These are phyloP conservation scores for Pyrrhia umbra DNA, from an alignment of 2,888 invertebrate genomes.

Conservation along the genomic window DNA sequence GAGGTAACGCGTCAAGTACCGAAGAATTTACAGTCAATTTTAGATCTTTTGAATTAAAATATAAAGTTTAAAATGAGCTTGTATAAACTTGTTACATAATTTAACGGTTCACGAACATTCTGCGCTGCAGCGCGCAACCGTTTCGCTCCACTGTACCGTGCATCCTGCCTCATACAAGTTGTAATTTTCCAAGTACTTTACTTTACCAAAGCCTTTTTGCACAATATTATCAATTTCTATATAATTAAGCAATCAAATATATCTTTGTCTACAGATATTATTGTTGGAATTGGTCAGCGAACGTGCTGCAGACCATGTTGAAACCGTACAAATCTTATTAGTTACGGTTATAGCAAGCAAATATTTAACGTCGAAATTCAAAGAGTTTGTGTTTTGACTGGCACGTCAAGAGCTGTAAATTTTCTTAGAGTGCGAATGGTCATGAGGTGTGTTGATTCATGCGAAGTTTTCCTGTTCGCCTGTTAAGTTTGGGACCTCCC, in stretches of 20 bases:
- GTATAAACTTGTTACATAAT: conserved; percentile 46
- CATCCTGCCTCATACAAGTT: conserved; percentile 85
- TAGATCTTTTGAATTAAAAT: conserved; percentile 7
- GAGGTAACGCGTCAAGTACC: conserved; percentile 60
- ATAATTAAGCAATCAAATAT: conserved; percentile 33
- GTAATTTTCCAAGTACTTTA: conserved; percentile 81
- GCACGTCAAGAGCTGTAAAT: conserved; percentile 57
- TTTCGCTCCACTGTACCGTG: conserved; percentile 88
- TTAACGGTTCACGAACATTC: conserved; percentile 73
- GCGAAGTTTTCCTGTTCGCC: conserved; percentile 67
- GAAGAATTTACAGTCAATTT: conserved; percentile 28
- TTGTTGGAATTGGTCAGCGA: conserved; percentile 11
- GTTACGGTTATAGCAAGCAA: conserved; percentile 64
- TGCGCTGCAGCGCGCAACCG: conserved; percentile 85
- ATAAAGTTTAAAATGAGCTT: conserved; percentile 59
- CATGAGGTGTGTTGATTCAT: conserved; percentile 34
- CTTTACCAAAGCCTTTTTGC: conserved; percentile 66
- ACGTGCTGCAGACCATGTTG: conserved; percentile 18
- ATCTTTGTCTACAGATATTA: neutral
- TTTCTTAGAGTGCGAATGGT: conserved; percentile 48
- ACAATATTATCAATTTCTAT: conserved; percentile 40
- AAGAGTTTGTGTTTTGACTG: conserved; percentile 65
- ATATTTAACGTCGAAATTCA: conserved; percentile 65
- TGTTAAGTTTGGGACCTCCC: conserved; percentile 71
- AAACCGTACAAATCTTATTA: conserved; percentile 65